A percentile compares a stretch with the other conserved stretches of the same genome.
Evolutionary conservation across 1,140 invertebrate genomes (phyloP).

Genomic region (Hestina assimilis): DNA sequence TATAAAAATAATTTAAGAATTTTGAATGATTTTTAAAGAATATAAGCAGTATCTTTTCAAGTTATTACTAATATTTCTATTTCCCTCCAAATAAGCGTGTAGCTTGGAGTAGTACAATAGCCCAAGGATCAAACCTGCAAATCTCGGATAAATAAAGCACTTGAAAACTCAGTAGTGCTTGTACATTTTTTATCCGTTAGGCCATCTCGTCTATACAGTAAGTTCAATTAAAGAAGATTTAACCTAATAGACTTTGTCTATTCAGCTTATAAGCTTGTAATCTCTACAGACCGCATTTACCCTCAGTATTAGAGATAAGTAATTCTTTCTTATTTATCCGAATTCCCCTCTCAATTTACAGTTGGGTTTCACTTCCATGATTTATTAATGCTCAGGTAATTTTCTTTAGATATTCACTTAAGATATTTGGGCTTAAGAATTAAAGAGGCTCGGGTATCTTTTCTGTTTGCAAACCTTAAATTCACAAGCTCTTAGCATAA

Average conservation of each 20-base stretch:
- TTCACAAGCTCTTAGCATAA: background rate
- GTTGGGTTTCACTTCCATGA: constrained; percentile 1
- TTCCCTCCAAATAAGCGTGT: no score
- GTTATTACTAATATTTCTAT: no score
- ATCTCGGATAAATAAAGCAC: no score
- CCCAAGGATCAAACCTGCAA: no score
- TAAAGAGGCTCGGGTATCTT: background rate
- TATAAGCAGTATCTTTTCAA: no score
- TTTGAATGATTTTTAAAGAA: no score
- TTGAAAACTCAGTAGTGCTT: no score
- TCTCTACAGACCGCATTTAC: constrained; percentile 1
- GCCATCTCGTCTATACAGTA: no score
- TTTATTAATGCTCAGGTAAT: constrained; percentile 10
- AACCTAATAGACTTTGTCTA: background rate
- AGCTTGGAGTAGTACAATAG: no score
- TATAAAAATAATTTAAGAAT: no score
- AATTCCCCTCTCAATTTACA: background rate
- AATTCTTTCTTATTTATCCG: constrained; percentile 8
- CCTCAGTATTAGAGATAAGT: background rate
- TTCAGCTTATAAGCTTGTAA: background rate
- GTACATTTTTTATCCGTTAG: no score
- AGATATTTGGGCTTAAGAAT: constrained; percentile 2
- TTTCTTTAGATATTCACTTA: constrained; percentile 13
- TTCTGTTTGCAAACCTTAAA: constrained; percentile 2
- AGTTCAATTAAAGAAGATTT: no score